These are phyloP conservation scores for Meiosimyza platycephala DNA, from an alignment of 2,888 invertebrate species.

Conservation along the genomic window DNA sequence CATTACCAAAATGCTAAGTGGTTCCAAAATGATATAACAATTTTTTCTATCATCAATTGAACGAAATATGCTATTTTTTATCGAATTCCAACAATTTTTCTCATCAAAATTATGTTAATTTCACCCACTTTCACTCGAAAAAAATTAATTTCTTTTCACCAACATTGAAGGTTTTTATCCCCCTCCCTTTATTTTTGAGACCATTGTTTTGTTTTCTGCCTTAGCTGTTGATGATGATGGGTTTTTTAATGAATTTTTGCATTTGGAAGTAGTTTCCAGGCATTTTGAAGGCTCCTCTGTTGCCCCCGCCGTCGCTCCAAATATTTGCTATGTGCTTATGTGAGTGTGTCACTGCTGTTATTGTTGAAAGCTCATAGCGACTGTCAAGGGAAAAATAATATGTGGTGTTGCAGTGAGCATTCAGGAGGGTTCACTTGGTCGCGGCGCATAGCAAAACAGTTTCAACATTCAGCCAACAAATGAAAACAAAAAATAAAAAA, in stretches of 20 bases:
- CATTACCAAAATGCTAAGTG: too few relatives aligned
- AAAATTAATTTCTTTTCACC: neutral
- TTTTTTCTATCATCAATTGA: too few relatives aligned
- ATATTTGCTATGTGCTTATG: neutral
- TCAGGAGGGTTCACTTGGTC: neutral
- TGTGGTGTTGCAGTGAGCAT: neutral
- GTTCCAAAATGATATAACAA: too few relatives aligned
- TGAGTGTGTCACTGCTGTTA: neutral
- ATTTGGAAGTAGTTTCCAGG: conserved; percentile 25
- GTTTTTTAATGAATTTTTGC: conserved; percentile 40
- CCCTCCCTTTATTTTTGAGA: neutral
- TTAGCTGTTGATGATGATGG: conserved; percentile 27
- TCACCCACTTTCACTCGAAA: neutral
- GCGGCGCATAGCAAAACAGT: conserved; percentile 4
- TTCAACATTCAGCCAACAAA: conserved; percentile 7
- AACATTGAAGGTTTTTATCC: too few relatives aligned
- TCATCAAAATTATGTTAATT: neutral
- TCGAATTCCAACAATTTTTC: too few relatives aligned
- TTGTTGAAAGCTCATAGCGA: conserved; percentile 14
- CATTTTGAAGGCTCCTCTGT: neutral
- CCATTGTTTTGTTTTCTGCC: conserved; percentile 9
- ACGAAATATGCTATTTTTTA: too few relatives aligned
- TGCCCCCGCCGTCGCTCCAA: neutral
- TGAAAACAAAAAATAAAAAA: neutral
- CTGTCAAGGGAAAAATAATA: conserved; percentile 17